Percentiles rank a stretch among this genome's conserved stretches.
These are phyloP conservation scores for Hermatobates lingyangjiaoensis DNA, from an alignment of 1,140 invertebrate species.

Conservation along the genomic window DNA sequence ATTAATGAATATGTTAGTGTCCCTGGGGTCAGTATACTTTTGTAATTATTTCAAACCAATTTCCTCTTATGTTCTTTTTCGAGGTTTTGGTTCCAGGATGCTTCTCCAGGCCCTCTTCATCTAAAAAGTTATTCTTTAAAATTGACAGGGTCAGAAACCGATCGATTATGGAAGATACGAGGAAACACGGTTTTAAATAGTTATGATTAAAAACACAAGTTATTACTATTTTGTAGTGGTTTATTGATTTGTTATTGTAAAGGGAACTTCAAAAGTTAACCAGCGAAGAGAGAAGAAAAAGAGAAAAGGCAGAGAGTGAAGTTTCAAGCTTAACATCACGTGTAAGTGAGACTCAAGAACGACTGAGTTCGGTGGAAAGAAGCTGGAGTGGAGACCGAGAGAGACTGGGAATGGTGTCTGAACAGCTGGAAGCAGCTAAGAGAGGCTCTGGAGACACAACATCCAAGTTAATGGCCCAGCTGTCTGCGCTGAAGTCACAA, in stretches of 20 bases:
- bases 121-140: no score
- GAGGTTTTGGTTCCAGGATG: no score
- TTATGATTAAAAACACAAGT: no score
- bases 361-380: slow-evolving; percentile 29
- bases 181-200: no score
- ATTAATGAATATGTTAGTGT: no score
- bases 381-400: slow-evolving; percentile 37
- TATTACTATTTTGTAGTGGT: not conserved
- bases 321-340: slow-evolving; percentile 27
- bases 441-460: slow-evolving; percentile 40
- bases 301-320: slow-evolving; percentile 39
- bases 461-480: slow-evolving; percentile 46
- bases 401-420: slow-evolving; percentile 41
- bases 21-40: no score
- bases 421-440: slow-evolving; percentile 38
- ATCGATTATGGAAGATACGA: no score
- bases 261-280: slow-evolving; percentile 45
- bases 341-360: slow-evolving; percentile 19
- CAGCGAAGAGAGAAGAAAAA: slow-evolving; percentile 34
- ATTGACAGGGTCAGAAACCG: no score
- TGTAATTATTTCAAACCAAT: no score
- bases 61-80: no score
- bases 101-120: no score
- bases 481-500: slow-evolving; percentile 47
- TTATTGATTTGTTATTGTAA: not conserved